Evolutionary conservation across 2,888 invertebrate species (phyloP).

Genomic region (Nematopogon swammerdamellus): DNA sequence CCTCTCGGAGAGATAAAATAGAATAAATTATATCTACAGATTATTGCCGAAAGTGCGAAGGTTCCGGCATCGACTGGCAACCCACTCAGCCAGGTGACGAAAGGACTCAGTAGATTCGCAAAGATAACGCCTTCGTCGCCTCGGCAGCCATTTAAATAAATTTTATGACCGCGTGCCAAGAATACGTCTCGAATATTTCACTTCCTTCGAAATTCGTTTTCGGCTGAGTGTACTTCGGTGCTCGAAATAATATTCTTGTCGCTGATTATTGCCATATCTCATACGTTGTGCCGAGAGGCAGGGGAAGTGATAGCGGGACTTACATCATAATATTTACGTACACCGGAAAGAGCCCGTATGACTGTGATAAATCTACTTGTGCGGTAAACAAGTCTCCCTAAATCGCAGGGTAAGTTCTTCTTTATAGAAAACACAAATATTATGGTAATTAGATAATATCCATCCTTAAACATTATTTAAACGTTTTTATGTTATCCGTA

Average conservation of each 20-base stretch:
- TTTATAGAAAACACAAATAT: too few species aligned
- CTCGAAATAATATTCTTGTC: neutral
- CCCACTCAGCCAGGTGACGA: neutral
- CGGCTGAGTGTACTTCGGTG: too few species aligned
- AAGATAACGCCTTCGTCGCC: neutral
- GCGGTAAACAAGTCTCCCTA: too few species aligned
- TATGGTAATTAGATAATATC: too few species aligned
- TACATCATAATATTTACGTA: too few species aligned
- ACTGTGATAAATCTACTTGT: too few species aligned
- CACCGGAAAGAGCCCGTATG: too few species aligned
- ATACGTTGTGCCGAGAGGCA: neutral
- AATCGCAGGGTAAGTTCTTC: too few species aligned
- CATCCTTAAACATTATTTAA: too few species aligned
- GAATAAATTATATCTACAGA: neutral
- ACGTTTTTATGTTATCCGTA: too few species aligned
- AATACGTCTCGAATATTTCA: neutral
- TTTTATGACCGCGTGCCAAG: neutral
- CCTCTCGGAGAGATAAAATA: neutral
- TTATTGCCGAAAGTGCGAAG: neutral
- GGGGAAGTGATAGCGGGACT: too few species aligned
- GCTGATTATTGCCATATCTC: neutral
- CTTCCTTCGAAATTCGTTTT: neutral
- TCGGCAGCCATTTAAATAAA: neutral
- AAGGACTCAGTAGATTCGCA: neutral
- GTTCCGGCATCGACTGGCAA: neutral